Conservation (phyloP, 2,113 vertebrate species). For the Pongo abelii region DNA sequence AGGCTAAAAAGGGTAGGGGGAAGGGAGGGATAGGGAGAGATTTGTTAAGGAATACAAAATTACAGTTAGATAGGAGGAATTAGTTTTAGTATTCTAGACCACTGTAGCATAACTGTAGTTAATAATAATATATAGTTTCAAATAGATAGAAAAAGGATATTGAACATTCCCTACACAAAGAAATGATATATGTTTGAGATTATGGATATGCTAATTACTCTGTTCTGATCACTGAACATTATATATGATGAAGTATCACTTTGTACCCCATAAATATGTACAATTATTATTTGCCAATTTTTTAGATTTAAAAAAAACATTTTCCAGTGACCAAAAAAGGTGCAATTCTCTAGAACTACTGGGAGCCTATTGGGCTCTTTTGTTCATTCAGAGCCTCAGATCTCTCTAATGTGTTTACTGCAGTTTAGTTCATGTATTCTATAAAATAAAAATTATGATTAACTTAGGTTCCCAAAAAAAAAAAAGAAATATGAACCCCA, state of each 20-base stretch:
- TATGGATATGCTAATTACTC: background rate
- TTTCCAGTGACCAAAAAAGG: background rate
- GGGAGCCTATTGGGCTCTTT: background rate
- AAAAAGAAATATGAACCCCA: background rate
- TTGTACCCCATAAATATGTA: background rate
- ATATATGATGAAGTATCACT: background rate
- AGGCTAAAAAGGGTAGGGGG: background rate
- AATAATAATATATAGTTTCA: background rate
- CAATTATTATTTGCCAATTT: background rate
- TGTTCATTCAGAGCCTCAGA: background rate
- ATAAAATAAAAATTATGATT: constrained; percentile 3
- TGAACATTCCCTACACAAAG: background rate
- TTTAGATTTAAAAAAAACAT: background rate
- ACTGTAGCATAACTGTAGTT: background rate
- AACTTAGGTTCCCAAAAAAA: background rate
- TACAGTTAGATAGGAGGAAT: background rate
- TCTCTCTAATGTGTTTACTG: background rate
- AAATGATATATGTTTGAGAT: background rate
- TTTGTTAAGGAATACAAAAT: background rate
- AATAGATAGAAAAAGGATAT: background rate
- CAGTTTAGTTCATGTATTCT: background rate
- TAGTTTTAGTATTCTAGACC: background rate
- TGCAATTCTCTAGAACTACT: background rate
- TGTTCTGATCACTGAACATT: background rate
- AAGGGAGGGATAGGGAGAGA: background rate